Evolutionary conservation across 1,140 invertebrate genomes (phyloP).

Genomic region (Sminthurinus signatus): DNA sequence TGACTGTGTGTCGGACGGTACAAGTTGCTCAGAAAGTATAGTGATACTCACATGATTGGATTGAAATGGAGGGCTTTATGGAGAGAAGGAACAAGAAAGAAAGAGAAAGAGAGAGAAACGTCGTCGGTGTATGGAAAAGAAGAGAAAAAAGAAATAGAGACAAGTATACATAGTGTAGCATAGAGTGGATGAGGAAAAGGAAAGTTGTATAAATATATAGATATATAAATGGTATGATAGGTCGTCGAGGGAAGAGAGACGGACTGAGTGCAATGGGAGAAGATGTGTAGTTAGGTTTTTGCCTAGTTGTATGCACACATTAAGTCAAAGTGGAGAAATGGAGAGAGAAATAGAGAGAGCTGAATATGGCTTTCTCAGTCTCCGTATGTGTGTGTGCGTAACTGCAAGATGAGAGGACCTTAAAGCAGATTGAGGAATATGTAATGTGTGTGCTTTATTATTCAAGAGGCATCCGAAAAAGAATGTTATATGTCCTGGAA

Average conservation of each 20-base stretch:
- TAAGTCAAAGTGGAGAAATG: conserved; percentile 4
- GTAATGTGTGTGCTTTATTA: conserved; percentile 37
- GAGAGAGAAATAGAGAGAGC: conserved; percentile 7
- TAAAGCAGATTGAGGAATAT: conserved; percentile 38
- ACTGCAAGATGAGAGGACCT: conserved; percentile 19
- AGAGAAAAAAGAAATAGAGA: too few species aligned
- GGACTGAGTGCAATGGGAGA: conserved; percentile 3
- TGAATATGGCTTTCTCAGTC: too few species aligned
- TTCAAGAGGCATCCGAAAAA: conserved; percentile 33
- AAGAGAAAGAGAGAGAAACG: conserved; percentile 1
- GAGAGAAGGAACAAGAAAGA: conserved; percentile 23
- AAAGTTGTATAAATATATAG: too few species aligned
- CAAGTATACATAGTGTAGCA: too few species aligned
- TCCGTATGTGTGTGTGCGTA: too few species aligned
- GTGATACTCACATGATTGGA: conserved; percentile 32
- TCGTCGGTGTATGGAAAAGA: not conserved
- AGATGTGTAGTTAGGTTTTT: not conserved
- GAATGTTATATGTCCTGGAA: conserved; percentile 37
- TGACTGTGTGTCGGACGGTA: not conserved
- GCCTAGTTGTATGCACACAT: not conserved
- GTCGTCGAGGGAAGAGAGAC: not conserved
- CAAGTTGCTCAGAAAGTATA: not conserved
- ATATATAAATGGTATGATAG: not conserved
- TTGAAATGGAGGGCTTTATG: conserved; percentile 33
- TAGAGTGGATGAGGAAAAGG: too few species aligned